Evolutionary conservation across 2,797 vertebrate species (phyloP).

Genomic region (Esox masquinongy): DNA sequence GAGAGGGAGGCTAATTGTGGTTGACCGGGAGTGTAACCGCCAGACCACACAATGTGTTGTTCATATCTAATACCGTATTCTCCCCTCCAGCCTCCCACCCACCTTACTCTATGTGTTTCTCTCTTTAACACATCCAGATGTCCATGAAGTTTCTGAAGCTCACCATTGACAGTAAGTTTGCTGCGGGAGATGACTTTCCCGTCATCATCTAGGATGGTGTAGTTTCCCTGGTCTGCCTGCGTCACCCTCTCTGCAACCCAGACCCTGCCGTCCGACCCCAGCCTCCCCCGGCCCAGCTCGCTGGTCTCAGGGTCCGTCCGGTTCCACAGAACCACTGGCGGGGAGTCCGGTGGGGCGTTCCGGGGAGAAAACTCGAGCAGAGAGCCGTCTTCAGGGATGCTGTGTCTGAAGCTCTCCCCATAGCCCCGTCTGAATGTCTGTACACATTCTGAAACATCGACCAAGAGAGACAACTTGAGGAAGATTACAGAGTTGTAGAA

Average conservation of each 20-base stretch:
- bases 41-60: too few relatives aligned
- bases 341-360: slow-evolving; percentile 47
- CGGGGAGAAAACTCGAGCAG: slow-evolving; percentile 65
- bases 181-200: slow-evolving; percentile 63
- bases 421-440: slow-evolving; percentile 59
- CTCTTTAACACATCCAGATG: neutral
- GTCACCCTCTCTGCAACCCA: slow-evolving; percentile 70
- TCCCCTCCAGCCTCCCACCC: neutral
- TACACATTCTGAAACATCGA: slow-evolving; percentile 60
- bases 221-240: slow-evolving; percentile 72
- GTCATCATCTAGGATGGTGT: slow-evolving; percentile 57
- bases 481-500: neutral
- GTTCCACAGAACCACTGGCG: slow-evolving; percentile 69
- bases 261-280: slow-evolving; percentile 48
- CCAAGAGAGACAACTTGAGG: neutral
- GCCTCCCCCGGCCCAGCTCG: slow-evolving; percentile 44
- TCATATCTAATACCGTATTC: neutral
- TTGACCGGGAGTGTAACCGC: too few relatives aligned
- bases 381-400: slow-evolving; percentile 54
- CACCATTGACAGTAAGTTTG: slow-evolving; percentile 69
- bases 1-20: too few relatives aligned
- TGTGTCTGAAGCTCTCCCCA: slow-evolving; percentile 64
- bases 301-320: slow-evolving; percentile 46
- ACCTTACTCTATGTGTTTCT: neutral
- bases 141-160: slow-evolving; percentile 35